phyloP scores from a whole-genome alignment of 2,888 invertebrate genomes.

The Hemistola chrysoprasaria region DNA sequence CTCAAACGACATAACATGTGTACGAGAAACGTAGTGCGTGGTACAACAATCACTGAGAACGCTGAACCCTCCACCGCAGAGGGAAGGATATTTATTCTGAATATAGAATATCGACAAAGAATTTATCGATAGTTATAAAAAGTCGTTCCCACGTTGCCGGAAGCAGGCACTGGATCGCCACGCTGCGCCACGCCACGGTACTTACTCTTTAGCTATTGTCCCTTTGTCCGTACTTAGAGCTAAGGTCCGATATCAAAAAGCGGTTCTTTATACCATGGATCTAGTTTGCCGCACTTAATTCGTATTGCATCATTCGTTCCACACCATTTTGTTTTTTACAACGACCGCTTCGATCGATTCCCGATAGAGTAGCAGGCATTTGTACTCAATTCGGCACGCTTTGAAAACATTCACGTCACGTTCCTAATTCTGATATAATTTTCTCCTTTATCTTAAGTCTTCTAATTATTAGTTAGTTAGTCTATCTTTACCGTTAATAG shows the following conservation, averaged over 20 bases:
- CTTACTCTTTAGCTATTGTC: constrained; percentile 72
- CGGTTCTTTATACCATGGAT: constrained; percentile 61
- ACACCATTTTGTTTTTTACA: constrained; percentile 57
- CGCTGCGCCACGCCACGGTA: constrained; percentile 76
- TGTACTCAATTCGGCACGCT: constrained; percentile 35
- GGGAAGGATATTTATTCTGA: constrained; percentile 30
- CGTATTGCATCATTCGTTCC: constrained; percentile 69
- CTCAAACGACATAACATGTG: too few species aligned
- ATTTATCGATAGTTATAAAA: constrained; percentile 58
- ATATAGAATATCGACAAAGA: constrained; percentile 48
- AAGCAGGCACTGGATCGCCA: constrained; percentile 66
- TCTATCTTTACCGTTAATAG: constrained; percentile 45
- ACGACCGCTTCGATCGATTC: constrained; percentile 49
- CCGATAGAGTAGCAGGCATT: constrained; percentile 41
- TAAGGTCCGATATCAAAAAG: constrained; percentile 63
- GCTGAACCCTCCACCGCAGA: constrained; percentile 16
- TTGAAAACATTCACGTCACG: constrained; percentile 40
- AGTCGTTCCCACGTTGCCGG: constrained; percentile 75
- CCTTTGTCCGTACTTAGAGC: constrained; percentile 65
- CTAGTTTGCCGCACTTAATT: constrained; percentile 72
- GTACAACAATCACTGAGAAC: too few species aligned
- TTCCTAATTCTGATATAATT: constrained; percentile 34
- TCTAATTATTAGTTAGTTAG: constrained; percentile 42
- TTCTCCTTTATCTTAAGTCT: constrained; percentile 17
- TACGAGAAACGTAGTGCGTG: too few species aligned